These are phyloP conservation scores for Malacosoma neustria DNA, from an alignment of 2,888 invertebrate genomes.

Conservation along the genomic window DNA sequence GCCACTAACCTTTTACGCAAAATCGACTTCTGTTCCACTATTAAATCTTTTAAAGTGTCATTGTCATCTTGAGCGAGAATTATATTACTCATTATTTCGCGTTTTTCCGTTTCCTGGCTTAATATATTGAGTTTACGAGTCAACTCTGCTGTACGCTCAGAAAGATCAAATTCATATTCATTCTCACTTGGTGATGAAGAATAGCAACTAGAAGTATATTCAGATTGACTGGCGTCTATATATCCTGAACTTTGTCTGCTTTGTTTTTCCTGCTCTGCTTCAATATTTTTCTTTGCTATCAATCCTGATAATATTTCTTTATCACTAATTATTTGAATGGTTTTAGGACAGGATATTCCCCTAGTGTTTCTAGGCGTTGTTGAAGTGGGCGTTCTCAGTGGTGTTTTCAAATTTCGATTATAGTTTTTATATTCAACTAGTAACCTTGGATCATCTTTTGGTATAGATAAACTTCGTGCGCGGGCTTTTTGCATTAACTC, in stretches of 20 bases:
- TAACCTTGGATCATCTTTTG: constrained; percentile 63
- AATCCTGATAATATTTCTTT: constrained; percentile 71
- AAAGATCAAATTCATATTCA: constrained; percentile 65
- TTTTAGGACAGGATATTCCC: constrained; percentile 70
- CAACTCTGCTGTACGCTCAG: constrained; percentile 58
- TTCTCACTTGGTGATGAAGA: constrained; percentile 69
- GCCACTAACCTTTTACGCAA: constrained; percentile 43
- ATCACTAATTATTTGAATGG: constrained; percentile 65
- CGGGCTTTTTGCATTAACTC: constrained; percentile 65
- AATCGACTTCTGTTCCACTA: constrained; percentile 29
- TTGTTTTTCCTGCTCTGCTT: constrained; percentile 39
- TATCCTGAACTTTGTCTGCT: constrained; percentile 63
- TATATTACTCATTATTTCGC: constrained; percentile 33
- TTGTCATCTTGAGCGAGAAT: constrained; percentile 33
- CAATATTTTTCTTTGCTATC: constrained; percentile 44
- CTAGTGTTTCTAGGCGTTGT: constrained; percentile 42
- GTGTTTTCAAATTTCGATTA: constrained; percentile 69
- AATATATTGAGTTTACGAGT: constrained; percentile 57
- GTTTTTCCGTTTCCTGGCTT: constrained; percentile 49
- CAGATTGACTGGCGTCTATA: constrained; percentile 67
- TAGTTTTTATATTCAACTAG: constrained; percentile 43
- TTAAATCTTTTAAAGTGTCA: constrained; percentile 14
- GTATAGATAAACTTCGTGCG: constrained; percentile 64
- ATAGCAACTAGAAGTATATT: constrained; percentile 69
- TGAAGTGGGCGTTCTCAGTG: constrained; percentile 53